Base-by-base conservation (phyloP, 2,888 invertebrate species). In the Boloria euphrosyne region DNA sequence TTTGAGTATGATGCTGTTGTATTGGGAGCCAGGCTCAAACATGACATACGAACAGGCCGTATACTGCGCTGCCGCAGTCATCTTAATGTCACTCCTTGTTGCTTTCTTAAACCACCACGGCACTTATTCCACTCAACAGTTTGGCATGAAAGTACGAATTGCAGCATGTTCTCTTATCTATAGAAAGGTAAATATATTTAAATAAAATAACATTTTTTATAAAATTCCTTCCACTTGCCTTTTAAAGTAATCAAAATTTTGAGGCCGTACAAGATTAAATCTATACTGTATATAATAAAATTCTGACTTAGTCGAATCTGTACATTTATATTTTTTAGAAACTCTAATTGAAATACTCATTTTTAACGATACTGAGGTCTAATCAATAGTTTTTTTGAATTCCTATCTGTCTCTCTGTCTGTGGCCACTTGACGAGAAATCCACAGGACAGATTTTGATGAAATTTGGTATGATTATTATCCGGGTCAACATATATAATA, bases 161-260 rank as follows among this genome's bases (percentile, higher is more conserved):
- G 96, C 97, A 0, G 95, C 96, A 61, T 97, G 97, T 80, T 96
- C 97, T 3, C 89, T 98, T 14, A 94, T 98, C 65, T 97, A 97
- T 80, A 94, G 96, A 90, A 98, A 98, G 94, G 97, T 97, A 85
- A n/a, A 31, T 27, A 0, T 16, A 13, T 49, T 18, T 50, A 7
- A 22, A 1, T 51, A 0, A 18, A 38, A 14, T 13, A 3, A 18
- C 51, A 13, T 13, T 51, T 17, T 16, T 18, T 10, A 51, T 13
- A 18, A 50, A 50, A 4, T 50, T 17, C 1, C 4, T 46, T 46
- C 3, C 13, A 6, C 46, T 46, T 27, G 6, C 14, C 46, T 46
- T 14, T 22, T 2, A 3, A 22, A 2, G 3, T 22, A 46, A 46
- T 13, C 3, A 10, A 47, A 47, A 47, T n/a, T 16, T 10, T 38